Base-by-base conservation (phyloP, 2,888 invertebrate genomes). In the Caenorhabditis drosophilae region DNA sequence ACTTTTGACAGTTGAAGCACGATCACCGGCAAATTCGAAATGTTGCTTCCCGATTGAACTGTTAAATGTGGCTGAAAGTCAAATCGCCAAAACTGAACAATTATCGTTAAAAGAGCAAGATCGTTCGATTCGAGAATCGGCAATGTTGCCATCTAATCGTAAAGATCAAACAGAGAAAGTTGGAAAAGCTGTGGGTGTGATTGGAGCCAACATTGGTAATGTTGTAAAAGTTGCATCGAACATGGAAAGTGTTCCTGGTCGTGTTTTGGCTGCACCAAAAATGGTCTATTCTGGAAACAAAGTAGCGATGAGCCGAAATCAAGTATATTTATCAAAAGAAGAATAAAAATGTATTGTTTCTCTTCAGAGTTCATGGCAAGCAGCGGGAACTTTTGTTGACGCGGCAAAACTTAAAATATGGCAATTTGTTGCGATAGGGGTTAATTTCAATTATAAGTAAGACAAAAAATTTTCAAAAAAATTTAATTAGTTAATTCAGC, bases 81-180 rank as follows among this genome's bases (percentile, higher is more conserved):
- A 61, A 23, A 11, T 34, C 2, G 61, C 45, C 11, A 18, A 6
- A 6, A 61, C 27, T 9, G 50, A 50, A 15, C 60, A 61, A 16
- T 48, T 61, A 51, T n/a, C 11, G 2, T 31, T n/a, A 1, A 41
- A 20, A 1, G 51, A 56, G 18, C 55, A 62, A 15, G 42, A 45
- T 0, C 35, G 36, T 6, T 20, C 51, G 12, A 48, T 62, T 12
- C 42, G 22, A n/a, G 52, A 51, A 6, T 46, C 51, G 0, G 55
- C 56, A 2, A 27, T 35, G 0, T 1, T 4, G 2, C 55, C 55
- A 1, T 6, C 31, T 15, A 9, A 23, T 7, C 44, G 52, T 18
- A 16, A 22, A 11, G 3, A n/a, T 4, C 35, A 48, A 20, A 35
- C 48, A 16, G 31, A 48, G 4, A 20, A 22, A 15, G 18, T 31